Percentiles rank a stretch among this genome's conserved stretches.
Conservation (phyloP, 2,113 vertebrate species). For the Canis aureus region DNA sequence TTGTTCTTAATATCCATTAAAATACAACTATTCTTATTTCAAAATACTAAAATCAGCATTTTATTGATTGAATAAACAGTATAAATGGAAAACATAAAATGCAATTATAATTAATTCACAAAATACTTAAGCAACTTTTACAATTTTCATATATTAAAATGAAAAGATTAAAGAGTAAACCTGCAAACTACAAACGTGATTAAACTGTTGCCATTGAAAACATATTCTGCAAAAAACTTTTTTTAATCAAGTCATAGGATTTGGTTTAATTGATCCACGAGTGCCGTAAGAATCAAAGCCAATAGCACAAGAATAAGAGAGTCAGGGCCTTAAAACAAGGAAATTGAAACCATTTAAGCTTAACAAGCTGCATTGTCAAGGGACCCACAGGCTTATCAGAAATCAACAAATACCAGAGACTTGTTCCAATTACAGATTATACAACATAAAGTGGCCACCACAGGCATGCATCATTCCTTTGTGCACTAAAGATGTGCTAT, state of each 20-base stretch:
- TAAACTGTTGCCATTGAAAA: background rate
- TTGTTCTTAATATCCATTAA: background rate
- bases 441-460: background rate
- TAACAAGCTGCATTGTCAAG: background rate
- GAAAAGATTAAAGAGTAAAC: background rate
- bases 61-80: background rate
- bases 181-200: background rate
- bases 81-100: background rate
- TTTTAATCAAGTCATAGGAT: background rate
- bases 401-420: background rate
- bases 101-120: background rate
- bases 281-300: background rate
- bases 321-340: background rate
- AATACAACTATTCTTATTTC: background rate
- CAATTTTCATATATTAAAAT: conserved; percentile 16
- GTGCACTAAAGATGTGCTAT: background rate
- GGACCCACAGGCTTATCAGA: background rate
- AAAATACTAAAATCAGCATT: background rate
- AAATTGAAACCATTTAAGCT: background rate
- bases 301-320: background rate
- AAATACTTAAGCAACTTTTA: background rate
- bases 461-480: background rate
- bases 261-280: background rate
- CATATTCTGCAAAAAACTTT: background rate
- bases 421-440: conserved; percentile 6